Conservation (phyloP, 2,113 vertebrate genomes). For the Daphoenositta chrysoptera region DNA sequence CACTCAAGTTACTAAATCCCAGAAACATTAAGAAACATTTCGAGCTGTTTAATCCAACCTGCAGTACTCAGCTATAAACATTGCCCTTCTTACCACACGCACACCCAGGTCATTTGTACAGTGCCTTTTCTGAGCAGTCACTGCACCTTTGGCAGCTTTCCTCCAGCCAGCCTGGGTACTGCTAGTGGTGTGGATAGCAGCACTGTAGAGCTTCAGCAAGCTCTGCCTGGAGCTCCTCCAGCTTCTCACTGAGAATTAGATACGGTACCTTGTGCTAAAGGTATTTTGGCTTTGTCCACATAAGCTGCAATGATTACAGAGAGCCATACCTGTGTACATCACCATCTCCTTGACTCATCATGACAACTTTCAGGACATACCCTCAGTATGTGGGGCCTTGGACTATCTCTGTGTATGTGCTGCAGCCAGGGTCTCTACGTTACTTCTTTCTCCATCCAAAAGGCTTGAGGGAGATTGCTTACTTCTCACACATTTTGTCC, state of each 20-base stretch:
- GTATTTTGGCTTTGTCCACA: background rate
- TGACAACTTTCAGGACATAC: background rate
- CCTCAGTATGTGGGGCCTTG: background rate
- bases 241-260: background rate
- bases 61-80: background rate
- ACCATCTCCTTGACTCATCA: background rate
- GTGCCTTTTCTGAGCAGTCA: background rate
- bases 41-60: background rate
- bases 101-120: background rate
- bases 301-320: background rate
- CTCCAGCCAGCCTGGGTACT: background rate
- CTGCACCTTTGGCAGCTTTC: background rate
- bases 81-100: background rate
- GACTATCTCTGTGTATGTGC: background rate
- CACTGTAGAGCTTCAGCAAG: background rate
- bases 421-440: background rate
- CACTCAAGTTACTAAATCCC: background rate
- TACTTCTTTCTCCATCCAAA: background rate
- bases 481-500: background rate
- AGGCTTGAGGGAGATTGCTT: background rate
- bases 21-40: background rate
- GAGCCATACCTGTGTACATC: background rate
- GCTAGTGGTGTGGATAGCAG: background rate
- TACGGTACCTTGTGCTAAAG: background rate
- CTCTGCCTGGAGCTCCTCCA: background rate